These are phyloP conservation scores for Zaprionus gabonicus DNA, from an alignment of 1,140 invertebrate species.

Conservation along the genomic window DNA sequence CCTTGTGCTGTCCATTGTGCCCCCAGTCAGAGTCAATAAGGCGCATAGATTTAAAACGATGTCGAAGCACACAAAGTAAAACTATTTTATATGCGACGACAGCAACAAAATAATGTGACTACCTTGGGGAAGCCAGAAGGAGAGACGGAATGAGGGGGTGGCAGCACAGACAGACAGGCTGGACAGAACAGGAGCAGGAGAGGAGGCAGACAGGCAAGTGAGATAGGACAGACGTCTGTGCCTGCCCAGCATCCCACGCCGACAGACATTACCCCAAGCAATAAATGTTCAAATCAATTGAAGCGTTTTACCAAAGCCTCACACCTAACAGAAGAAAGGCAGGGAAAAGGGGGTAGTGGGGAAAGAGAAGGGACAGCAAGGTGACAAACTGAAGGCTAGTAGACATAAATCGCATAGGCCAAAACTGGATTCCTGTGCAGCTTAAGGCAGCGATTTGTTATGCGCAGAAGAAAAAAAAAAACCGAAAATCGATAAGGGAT, in stretches of 20 bases:
- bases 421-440: conserved; percentile 67
- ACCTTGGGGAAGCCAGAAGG: conserved; percentile 43
- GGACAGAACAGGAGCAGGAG: not conserved
- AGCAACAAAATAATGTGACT: conserved; percentile 71
- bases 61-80: conserved; percentile 39
- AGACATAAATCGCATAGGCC: conserved; percentile 60
- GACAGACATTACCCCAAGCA: conserved; percentile 63
- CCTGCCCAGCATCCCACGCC: conserved; percentile 39
- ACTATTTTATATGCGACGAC: conserved; percentile 72
- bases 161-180: not conserved
- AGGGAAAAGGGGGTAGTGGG: not conserved
- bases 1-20: not conserved
- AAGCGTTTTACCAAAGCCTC: conserved; percentile 78
- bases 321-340: conserved; percentile 45
- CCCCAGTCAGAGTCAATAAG: conserved; percentile 17
- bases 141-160: not conserved
- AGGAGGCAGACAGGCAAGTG: too few relatives aligned
- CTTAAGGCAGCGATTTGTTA: conserved; percentile 78
- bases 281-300: conserved; percentile 83
- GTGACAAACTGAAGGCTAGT: conserved; percentile 5
- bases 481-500: conserved; percentile 75
- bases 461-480: conserved; percentile 57
- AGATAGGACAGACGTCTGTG: too few relatives aligned
- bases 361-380: not conserved
- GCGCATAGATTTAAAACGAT: conserved; percentile 52